Evolutionary conservation across 1,140 invertebrate genomes (phyloP), one percentile per base, ranked within the genome.

Genomic region (Pseudomyrmex concolor): DNA sequence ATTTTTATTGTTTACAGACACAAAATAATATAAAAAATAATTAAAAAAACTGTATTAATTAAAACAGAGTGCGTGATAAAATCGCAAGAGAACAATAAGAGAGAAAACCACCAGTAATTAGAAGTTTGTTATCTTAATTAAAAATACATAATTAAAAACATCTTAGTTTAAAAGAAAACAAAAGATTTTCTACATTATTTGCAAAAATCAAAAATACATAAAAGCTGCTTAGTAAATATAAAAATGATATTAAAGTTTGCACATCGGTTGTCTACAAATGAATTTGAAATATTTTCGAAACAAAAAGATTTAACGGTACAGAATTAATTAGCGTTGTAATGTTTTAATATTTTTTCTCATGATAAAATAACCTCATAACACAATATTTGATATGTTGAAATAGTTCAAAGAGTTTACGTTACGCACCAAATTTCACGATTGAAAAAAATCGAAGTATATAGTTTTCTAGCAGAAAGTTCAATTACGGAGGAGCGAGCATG

Each of bases 391-490:
- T 4, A 17, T 45, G 54, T 12, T 59, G 13, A 25, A 70, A 70
- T 70, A 48, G 57, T 78, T 70, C 76, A 57, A 57, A 80, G 19
- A 0, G 25, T 25, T 15, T 45, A 50, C 19, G 50, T 68, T 78
- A 78, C 50, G 51, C 25, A 25, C 1, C 54, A 19, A 22, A 48
- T 80, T 59, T 50, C 54, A 70, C 59, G 34, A 2, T 70, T 70
- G 48, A 54, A 71, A 71, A 80, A 60, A 80, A 80, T 51, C 59
- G 54, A 19, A 70, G 66, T 80, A 34, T 34, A 34, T 34, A 57
- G 64, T 45, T 25, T 57, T 2, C 64, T 57, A 80, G 43, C 43
- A 59, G 67, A 80, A 71, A 8, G 54, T 80, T 59, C 76, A 80
- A 80, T 80, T 80, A 71, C 76, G 13, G 45, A 34, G 34, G 54